Percentiles rank a stretch among this genome's conserved stretches.
These are phyloP conservation scores for Babyrousa celebensis DNA, from an alignment of 2,797 vertebrate species.

Conservation along the genomic window DNA sequence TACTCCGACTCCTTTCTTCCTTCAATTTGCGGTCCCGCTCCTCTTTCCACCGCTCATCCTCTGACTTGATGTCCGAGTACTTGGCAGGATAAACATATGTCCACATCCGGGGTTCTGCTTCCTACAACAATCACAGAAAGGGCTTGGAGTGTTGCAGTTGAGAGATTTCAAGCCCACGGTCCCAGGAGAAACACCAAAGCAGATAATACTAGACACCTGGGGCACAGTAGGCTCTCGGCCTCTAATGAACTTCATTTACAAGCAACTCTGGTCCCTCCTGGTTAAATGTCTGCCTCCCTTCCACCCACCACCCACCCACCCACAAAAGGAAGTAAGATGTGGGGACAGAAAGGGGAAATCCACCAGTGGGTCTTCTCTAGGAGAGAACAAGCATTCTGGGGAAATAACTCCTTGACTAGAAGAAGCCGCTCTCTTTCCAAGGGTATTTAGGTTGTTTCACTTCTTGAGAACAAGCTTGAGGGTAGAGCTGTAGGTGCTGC, in stretches of 20 bases:
- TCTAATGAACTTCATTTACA: background rate
- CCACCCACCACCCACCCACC: no score
- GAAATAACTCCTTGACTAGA: background rate
- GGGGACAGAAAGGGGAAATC: conserved; percentile 41
- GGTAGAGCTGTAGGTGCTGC: background rate
- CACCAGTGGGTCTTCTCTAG: background rate
- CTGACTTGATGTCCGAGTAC: conserved; percentile 94
- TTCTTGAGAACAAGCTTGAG: background rate
- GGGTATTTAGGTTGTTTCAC: background rate
- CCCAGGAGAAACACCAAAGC: background rate
- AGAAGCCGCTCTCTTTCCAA: background rate
- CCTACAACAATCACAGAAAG: conserved; percentile 87
- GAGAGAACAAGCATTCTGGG: background rate
- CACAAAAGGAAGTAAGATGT: background rate
- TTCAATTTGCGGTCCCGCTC: conserved; percentile 94
- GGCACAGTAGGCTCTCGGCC: background rate
- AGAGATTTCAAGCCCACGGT: background rate
- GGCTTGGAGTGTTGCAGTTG: background rate
- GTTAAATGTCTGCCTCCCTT: background rate
- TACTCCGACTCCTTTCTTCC: conserved; percentile 94
- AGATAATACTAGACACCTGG: background rate
- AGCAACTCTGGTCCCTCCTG: conserved; percentile 6
- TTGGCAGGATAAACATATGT: conserved; percentile 95
- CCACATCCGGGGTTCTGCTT: conserved; percentile 96
- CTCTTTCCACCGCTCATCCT: conserved; percentile 96